A percentile compares a stretch with the other conserved stretches of the same genome.
phyloP scores from a whole-genome alignment of 2,797 vertebrate genomes.

The Muraenolepis orangiensis region DNA sequence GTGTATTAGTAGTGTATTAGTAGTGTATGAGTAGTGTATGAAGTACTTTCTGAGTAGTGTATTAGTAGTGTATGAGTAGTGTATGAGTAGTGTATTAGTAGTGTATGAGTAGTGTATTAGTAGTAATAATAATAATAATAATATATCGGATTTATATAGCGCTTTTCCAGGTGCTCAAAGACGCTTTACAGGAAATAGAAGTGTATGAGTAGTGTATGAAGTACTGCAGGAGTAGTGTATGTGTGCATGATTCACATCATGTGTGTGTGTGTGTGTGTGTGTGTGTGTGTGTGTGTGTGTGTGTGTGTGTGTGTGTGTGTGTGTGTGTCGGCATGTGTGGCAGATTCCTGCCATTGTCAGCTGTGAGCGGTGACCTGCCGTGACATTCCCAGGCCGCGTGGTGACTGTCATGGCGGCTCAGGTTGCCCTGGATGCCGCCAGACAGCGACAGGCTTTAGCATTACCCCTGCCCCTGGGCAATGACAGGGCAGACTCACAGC shows the following conservation, averaged over 20 bases:
- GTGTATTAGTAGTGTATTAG: too few species aligned
- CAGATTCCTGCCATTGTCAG: conserved; percentile 58
- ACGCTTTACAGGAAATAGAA: too few species aligned
- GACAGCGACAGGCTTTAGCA: conserved; percentile 53
- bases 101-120: too few species aligned
- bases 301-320: conserved; percentile 17
- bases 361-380: conserved; percentile 68
- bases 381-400: conserved; percentile 62
- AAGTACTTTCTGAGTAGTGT: too few species aligned
- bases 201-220: too few species aligned
- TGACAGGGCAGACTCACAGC: conserved; percentile 30
- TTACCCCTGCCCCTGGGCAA: conserved; percentile 49
- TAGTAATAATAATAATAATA: too few species aligned
- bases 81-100: too few species aligned
- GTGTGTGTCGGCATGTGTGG: background rate
- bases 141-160: too few species aligned
- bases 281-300: conserved; percentile 16
- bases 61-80: too few species aligned
- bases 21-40: too few species aligned
- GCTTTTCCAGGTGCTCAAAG: too few species aligned
- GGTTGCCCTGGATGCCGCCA: conserved; percentile 62
- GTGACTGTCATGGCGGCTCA: conserved; percentile 58
- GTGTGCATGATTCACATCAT: background rate
- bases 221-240: background rate
- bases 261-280: background rate